Evolutionary conservation across 1,140 invertebrate species (phyloP), one percentile per base, ranked within the genome.

Genomic region (Drosophila ogumai): DNA sequence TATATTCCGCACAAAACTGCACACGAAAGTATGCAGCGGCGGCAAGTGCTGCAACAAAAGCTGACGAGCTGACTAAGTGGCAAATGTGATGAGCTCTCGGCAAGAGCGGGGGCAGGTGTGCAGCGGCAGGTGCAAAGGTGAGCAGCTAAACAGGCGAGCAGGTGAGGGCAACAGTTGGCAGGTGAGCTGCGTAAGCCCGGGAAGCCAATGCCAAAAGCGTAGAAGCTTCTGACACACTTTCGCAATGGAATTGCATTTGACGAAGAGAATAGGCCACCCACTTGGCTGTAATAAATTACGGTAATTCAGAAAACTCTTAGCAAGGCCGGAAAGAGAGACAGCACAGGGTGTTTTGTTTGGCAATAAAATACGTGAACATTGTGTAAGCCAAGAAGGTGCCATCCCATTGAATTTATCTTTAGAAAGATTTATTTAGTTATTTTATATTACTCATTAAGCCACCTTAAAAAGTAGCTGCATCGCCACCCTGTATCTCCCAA

Each of bases 301-400:
- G 82, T 79, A 86, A 87, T 87, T 87, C 82, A 61, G 67, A 82
- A 82, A 84, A 79, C 81, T 79, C 81, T 82, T 87, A 76, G 69
- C 63, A 38, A 19, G 32, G 34, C 13, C 55, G 47, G 32, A 28
- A 34, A 34, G 10, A 65, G 3, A 52, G 17, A 43, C n/a, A 57
- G 68, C 31, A 43, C 52, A 73, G 69, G 44, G 49, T 50, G 25
- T 0, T 25, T 9, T 46, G 34, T 17, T 1, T 13, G 12, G 0
- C 13, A 52, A 13, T 19, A 8, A 52, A 34, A 34, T 19, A 44
- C 10, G 22, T 3, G 6, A 13, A 3, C 10, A 7, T 2, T 28
- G 25, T 28, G 13, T 15, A 1, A 13, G 17, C 17, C n/a, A 41
- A 10, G 41, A 1, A 19, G 41, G 41, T 19, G 4, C 8, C 8